phyloP scores from a whole-genome alignment of 2,888 invertebrate genomes.

The Limnephilus marmoratus region DNA sequence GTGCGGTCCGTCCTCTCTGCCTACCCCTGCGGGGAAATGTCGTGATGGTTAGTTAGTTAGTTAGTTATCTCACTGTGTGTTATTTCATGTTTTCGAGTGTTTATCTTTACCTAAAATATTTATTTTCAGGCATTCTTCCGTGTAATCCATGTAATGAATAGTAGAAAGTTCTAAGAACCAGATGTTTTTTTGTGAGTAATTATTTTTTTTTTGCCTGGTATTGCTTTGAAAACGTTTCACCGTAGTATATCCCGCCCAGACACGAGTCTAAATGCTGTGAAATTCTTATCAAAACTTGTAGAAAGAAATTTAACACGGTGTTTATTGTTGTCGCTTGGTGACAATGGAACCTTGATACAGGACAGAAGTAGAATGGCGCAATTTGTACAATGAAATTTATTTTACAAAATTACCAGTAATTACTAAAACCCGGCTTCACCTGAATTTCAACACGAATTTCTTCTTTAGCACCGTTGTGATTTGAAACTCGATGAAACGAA shows the following conservation, averaged over 20 bases:
- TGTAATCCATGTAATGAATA: not conserved
- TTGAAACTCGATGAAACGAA: no score
- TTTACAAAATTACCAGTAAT: not conserved
- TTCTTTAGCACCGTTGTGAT: no score
- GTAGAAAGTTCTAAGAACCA: not conserved
- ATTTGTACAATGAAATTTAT: not conserved
- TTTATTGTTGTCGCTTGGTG: not conserved
- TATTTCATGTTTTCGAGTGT: not conserved
- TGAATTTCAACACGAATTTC: not conserved
- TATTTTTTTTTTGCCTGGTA: not conserved
- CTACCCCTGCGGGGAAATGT: no score
- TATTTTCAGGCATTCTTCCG: not conserved
- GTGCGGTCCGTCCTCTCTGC: no score
- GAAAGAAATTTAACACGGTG: not conserved
- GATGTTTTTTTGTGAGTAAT: not conserved
- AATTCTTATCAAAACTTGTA: not conserved
- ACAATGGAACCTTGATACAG: not conserved
- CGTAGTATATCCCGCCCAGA: not conserved
- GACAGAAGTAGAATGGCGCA: not conserved
- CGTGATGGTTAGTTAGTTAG: no score
- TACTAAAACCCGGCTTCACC: not conserved
- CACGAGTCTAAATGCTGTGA: not conserved
- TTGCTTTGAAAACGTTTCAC: not conserved
- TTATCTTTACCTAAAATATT: not conserved
- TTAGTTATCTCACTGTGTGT: not conserved